Percentiles rank a stretch among this genome's conserved stretches.
Conservation (phyloP, 2,113 vertebrate genomes). For the Panthera tigris region DNA sequence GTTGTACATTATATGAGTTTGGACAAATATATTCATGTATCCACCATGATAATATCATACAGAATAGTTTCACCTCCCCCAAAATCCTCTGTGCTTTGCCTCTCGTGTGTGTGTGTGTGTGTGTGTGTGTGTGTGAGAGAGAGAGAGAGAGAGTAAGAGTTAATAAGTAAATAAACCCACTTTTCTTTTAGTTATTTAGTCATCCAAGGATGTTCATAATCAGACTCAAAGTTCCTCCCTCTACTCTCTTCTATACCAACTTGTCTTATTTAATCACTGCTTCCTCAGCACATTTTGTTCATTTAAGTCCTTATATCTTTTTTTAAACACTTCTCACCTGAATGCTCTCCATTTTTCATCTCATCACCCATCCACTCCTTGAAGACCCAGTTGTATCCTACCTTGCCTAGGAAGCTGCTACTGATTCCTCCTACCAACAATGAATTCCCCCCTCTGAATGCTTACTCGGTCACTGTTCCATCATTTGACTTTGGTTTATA, state of each 20-base stretch:
- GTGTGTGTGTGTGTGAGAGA: too few species aligned
- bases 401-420: neutral
- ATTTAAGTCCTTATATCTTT: accelerated
- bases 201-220: neutral
- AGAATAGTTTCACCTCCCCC: neutral
- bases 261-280: too few species aligned
- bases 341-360: too few species aligned
- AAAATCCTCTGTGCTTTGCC: neutral
- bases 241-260: accelerated
- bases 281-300: neutral
- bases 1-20: too few species aligned
- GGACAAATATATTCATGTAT: neutral
- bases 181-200: neutral
- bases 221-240: too few species aligned
- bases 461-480: neutral
- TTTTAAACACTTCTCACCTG: neutral
- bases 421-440: neutral
- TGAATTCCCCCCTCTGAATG: neutral
- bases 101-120: too few species aligned
- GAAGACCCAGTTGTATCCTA: neutral
- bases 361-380: neutral
- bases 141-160: neutral
- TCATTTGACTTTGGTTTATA: neutral
- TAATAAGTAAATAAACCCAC: neutral
- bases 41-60: accelerated